phyloP scores from a whole-genome alignment of 2,888 invertebrate species.

The Sarcophaga rosellei region DNA sequence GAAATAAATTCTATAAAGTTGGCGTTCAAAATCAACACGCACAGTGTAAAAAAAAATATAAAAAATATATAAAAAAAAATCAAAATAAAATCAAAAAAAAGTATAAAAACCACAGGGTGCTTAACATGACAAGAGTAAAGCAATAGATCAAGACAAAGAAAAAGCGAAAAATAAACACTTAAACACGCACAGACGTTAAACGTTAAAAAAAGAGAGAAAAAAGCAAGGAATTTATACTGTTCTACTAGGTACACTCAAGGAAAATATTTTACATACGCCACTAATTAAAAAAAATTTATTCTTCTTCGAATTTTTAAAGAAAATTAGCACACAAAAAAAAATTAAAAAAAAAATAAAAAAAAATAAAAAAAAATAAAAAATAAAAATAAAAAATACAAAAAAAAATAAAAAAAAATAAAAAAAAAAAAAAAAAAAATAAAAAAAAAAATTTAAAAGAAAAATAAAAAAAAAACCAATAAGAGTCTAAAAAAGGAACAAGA shows the following conservation, averaged over 20 bases:
- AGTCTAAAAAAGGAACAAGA: conserved; percentile 2
- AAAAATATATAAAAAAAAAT: too few relatives aligned
- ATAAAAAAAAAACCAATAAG: not conserved
- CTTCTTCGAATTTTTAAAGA: too few relatives aligned
- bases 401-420: too few relatives aligned
- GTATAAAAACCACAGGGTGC: conserved; percentile 47
- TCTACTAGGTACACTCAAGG: too few relatives aligned
- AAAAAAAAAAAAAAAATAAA: too few relatives aligned
- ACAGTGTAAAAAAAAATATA: not conserved
- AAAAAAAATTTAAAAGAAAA: too few relatives aligned
- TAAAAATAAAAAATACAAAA: too few relatives aligned
- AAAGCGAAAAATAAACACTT: conserved; percentile 46
- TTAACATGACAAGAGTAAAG: conserved; percentile 36
- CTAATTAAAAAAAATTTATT: too few relatives aligned
- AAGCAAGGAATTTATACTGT: not conserved
- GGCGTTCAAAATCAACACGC: not conserved
- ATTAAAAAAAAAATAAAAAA: too few relatives aligned
- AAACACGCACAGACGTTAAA: conserved; percentile 50
- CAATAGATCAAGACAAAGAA: conserved; percentile 40
- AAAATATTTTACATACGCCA: too few relatives aligned
- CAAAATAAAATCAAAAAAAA: not conserved
- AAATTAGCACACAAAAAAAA: too few relatives aligned
- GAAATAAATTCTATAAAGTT: conserved; percentile 39
- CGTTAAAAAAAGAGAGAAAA: not conserved
- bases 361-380: too few relatives aligned